Percentiles rank a stretch among this genome's conserved stretches.
Evolutionary conservation across 2,888 invertebrate genomes (phyloP).

Genomic region (Chaetogeoica ovagalla): DNA sequence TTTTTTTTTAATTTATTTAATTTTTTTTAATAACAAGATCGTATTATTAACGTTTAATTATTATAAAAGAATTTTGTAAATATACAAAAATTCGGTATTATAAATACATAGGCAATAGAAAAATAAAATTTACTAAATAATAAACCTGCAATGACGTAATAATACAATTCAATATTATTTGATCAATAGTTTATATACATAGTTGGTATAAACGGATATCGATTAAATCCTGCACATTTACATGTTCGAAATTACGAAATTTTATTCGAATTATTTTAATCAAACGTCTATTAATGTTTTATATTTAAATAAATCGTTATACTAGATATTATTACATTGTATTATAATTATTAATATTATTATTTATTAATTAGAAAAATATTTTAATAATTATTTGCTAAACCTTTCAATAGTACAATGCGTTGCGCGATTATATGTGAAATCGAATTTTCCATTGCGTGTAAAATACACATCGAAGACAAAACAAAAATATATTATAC

Average conservation of each 20-base stretch:
- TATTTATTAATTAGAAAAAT: no score
- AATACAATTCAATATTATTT: background rate
- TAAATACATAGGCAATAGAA: no score
- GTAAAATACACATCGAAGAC: no score
- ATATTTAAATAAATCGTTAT: conserved; percentile 10
- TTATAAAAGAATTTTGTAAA: background rate
- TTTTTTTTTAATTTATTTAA: background rate
- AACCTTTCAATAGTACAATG: no score
- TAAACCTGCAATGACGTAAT: background rate
- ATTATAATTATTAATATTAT: background rate
- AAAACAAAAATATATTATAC: no score
- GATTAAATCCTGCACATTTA: background rate
- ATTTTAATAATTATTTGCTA: no score
- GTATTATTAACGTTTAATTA: background rate
- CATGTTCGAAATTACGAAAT: background rate
- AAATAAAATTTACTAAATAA: no score
- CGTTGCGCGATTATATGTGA: no score
- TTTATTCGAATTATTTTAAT: background rate
- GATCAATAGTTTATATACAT: background rate
- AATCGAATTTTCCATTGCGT: no score
- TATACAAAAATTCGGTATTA: no score
- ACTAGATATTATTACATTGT: background rate
- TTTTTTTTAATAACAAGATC: background rate
- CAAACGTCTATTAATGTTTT: conserved; percentile 16
- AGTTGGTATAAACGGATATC: background rate